A percentile compares a stretch with the other conserved stretches of the same genome.
These are phyloP conservation scores for Sphaerophoria taeniata DNA, from an alignment of 2,888 invertebrate genomes.

Conservation along the genomic window DNA sequence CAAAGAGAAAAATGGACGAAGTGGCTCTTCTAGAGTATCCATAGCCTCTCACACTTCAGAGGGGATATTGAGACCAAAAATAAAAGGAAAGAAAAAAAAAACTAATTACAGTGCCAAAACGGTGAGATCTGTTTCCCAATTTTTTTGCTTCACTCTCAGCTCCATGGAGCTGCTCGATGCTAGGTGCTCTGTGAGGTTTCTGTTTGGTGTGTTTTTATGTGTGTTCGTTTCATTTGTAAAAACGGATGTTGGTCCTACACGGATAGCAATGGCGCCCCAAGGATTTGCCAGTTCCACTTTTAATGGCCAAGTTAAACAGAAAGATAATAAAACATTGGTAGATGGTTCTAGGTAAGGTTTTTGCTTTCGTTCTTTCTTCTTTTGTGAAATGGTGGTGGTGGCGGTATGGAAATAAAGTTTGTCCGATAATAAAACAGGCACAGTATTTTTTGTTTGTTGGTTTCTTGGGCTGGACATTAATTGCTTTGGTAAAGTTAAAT, in stretches of 20 bases:
- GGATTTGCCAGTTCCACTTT: constrained; percentile 55
- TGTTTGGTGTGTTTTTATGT: constrained; percentile 23
- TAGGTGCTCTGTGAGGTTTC: too few relatives aligned
- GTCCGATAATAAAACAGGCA: constrained; percentile 41
- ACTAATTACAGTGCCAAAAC: constrained; percentile 70
- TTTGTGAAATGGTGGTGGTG: not conserved
- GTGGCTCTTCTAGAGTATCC: constrained; percentile 44
- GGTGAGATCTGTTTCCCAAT: constrained; percentile 60
- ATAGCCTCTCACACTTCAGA: constrained; percentile 35
- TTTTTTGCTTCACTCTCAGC: constrained; percentile 18
- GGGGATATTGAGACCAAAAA: constrained; percentile 45
- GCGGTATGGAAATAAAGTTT: constrained; percentile 34
- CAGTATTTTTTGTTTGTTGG: not conserved
- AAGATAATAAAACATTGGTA: constrained; percentile 25
- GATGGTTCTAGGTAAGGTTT: constrained; percentile 52
- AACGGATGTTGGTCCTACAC: constrained; percentile 58
- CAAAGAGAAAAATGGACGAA: constrained; percentile 50
- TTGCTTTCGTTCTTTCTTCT: constrained; percentile 34
- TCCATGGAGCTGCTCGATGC: too few relatives aligned
- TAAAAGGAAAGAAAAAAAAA: constrained; percentile 60
- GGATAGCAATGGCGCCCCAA: constrained; percentile 54
- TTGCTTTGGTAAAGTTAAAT: constrained; percentile 60
- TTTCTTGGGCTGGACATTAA: constrained; percentile 46
- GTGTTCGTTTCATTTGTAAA: constrained; percentile 51
- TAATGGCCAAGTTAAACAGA: constrained; percentile 50